Conservation (phyloP, 2,113 vertebrate species). For the Thalassoma bifasciatum region DNA sequence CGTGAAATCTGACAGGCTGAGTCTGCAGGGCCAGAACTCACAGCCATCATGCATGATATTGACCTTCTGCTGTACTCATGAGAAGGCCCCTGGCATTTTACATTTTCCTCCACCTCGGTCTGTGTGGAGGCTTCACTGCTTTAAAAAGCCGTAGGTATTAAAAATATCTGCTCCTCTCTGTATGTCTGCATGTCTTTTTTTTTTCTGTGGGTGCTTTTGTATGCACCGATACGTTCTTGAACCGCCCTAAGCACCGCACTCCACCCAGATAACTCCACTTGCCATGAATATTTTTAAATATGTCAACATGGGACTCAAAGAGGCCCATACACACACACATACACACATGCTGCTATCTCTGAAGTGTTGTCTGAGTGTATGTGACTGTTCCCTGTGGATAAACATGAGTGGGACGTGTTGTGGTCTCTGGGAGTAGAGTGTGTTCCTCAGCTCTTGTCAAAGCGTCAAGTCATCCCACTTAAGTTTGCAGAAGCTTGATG, state of each 20-base stretch:
- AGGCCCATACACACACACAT: background rate
- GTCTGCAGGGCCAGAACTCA: slow-evolving; percentile 33
- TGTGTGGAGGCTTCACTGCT: background rate
- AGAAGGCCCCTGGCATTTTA: slow-evolving; percentile 54
- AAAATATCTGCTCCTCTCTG: background rate
- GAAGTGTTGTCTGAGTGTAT: slow-evolving; percentile 37
- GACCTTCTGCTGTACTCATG: slow-evolving; percentile 62
- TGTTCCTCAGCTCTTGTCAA: slow-evolving; percentile 43
- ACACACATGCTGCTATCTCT: slow-evolving; percentile 1
- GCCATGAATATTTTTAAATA: slow-evolving; percentile 66
- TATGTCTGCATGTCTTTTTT: background rate
- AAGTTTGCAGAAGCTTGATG: background rate
- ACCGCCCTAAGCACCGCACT: slow-evolving; percentile 23
- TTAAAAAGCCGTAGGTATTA: slow-evolving; percentile 8
- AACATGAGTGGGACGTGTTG: slow-evolving; percentile 24
- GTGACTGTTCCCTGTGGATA: slow-evolving; percentile 37
- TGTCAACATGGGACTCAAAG: slow-evolving; percentile 38
- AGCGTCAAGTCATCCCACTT: background rate
- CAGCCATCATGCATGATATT: slow-evolving; percentile 60
- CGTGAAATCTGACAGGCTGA: slow-evolving; percentile 66
- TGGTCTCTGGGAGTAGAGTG: slow-evolving; percentile 21
- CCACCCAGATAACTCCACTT: slow-evolving; percentile 52
- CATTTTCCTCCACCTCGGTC: slow-evolving; percentile 38
- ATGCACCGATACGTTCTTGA: slow-evolving; percentile 17
- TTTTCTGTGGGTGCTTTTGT: background rate